A percentile compares a stretch with the other conserved stretches of the same genome.
Conservation (phyloP, 1,140 invertebrate species). For the Goniozus legneri region DNA sequence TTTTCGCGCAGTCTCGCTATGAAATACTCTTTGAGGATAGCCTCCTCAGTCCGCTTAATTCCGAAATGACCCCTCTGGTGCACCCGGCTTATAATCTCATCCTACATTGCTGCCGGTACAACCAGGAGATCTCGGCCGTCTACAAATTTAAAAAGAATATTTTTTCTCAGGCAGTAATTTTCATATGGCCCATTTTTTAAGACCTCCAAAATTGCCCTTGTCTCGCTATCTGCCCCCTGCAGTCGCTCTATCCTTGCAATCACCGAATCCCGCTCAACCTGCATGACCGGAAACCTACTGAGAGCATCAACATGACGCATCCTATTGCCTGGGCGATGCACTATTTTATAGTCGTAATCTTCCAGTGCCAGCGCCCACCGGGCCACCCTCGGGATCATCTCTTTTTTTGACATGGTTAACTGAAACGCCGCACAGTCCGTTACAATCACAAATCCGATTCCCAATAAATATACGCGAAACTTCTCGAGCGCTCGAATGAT, state of each 20-base stretch:
- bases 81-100: neutral
- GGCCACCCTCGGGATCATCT: too few relatives aligned
- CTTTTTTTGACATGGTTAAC: too few relatives aligned
- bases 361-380: too few relatives aligned
- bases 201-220: neutral
- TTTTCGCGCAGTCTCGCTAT: neutral
- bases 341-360: too few relatives aligned
- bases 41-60: neutral
- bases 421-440: too few relatives aligned
- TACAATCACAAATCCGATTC: too few relatives aligned
- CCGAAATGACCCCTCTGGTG: neutral
- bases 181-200: neutral
- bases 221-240: neutral
- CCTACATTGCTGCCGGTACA: neutral
- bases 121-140: neutral
- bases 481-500: too few relatives aligned
- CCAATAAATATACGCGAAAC: too few relatives aligned
- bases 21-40: neutral
- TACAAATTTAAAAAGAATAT: neutral
- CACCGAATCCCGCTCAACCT: neutral
- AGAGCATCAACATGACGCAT: too few relatives aligned
- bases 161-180: slow-evolving; percentile 1
- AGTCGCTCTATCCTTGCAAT: neutral
- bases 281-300: too few relatives aligned
- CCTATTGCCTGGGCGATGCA: too few relatives aligned